Base-by-base conservation (phyloP, 2,797 vertebrate genomes). In the Coilia nasus region DNA sequence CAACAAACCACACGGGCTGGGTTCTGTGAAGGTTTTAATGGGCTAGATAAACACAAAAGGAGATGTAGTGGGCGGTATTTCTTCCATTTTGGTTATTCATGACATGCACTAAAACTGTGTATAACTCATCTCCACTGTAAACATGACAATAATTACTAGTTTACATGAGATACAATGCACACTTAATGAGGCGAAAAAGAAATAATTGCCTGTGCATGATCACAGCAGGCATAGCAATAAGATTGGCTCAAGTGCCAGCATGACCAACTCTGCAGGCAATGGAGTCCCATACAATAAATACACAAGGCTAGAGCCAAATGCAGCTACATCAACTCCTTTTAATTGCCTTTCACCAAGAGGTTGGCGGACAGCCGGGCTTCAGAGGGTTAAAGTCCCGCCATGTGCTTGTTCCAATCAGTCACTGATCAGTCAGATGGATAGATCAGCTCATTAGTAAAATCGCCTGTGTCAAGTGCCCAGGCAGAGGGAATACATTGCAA, bases 121-220 rank as follows among this genome's bases (percentile, higher is more conserved):
- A 82, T 81, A 3, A 75, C 41, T 50, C 75, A 81, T 83, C 81
- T 21, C 83, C 85, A 86, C 89, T 86, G 15, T 62, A 87, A 89
- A 87, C 81, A 83, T 19, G 57, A 88, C 87, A 84, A 86, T 92
- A 91, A 92, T 91, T 88, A 88, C 88, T 87, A 87, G 88, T 91
- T 93, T 89, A 87, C 90, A 89, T 83, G 82, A 90, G 87, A 88
- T 91, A 89, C 91, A 91, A 89, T 87, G 86, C 60, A 89, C 90
- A 90, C 91, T 92, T 91, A 91, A 89, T 87, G 86, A 71, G 54
- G 86, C 57, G 84, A 84, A 67, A 85, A 84, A 25, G 78, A 35
- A 84, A 81, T 87, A 44, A 78, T 78, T 78, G 71, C 35, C 35
- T 78, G 67, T 75, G 31, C 67, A 75, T 41, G 71, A 23, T 46